Conservation (phyloP, 2,113 vertebrate genomes). For the Sylvia atricapilla region DNA sequence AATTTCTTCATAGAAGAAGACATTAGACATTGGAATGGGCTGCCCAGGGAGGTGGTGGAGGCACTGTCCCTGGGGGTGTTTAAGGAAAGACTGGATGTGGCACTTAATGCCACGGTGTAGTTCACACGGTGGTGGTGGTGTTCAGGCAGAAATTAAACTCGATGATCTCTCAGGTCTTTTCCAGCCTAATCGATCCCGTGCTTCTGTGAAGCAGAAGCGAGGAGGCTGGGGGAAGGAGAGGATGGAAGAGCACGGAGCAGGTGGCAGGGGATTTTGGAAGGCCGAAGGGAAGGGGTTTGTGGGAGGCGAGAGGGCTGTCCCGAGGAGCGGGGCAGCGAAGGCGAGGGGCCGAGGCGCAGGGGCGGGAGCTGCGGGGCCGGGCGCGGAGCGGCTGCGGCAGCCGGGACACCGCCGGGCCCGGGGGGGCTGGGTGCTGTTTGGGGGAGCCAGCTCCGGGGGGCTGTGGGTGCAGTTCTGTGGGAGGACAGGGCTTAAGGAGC, state of each 20-base stretch:
- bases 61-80: neutral
- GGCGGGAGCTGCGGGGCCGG: fast-evolving
- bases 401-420: neutral
- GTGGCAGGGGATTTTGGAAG: neutral
- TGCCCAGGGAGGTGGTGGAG: neutral
- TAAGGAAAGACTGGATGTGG: neutral
- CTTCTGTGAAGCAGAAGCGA: neutral
- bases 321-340: too few species aligned
- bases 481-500: too few species aligned
- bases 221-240: too few species aligned
- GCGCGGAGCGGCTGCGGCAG: neutral
- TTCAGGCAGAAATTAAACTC: neutral
- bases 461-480: neutral
- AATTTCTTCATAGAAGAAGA: neutral
- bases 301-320: too few species aligned
- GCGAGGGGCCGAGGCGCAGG: fast-evolving
- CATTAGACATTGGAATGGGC: neutral
- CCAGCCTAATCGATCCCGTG: neutral
- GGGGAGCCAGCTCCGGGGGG: neutral
- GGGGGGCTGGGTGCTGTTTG: neutral
- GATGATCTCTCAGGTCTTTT: neutral
- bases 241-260: neutral
- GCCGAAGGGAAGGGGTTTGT: too few species aligned
- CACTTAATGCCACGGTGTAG: neutral
- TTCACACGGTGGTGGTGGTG: neutral